A percentile compares a stretch with the other conserved stretches of the same genome.
Conservation (phyloP, 2,888 invertebrate species). For the Oscheius sp. region DNA sequence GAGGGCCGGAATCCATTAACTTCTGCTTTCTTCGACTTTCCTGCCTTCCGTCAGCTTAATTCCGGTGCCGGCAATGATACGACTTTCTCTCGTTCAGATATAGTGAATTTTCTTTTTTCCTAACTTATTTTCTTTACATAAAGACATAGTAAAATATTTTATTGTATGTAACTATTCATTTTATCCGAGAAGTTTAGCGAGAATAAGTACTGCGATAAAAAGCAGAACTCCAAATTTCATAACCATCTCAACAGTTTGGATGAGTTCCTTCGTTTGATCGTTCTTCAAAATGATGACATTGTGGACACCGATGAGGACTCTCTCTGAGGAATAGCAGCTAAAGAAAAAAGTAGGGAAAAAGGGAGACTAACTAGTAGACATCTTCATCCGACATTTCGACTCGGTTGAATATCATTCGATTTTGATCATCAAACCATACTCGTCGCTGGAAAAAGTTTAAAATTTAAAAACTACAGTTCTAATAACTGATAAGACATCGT, state of each 20-base stretch:
- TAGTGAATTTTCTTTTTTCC: neutral
- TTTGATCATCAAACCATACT: constrained; percentile 14
- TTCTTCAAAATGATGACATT: constrained; percentile 43
- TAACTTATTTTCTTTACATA: neutral
- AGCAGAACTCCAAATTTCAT: constrained; percentile 43
- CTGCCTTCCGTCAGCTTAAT: neutral
- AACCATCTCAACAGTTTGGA: constrained; percentile 40
- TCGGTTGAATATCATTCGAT: constrained; percentile 12
- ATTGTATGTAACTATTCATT: neutral
- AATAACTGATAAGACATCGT: neutral
- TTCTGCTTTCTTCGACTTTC: constrained; percentile 17
- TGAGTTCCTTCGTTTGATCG: constrained; percentile 39
- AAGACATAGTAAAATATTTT: too few relatives aligned
- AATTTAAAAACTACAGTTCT: constrained; percentile 1
- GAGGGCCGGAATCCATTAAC: neutral
- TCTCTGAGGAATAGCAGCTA: constrained; percentile 48
- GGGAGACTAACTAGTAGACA: constrained; percentile 22
- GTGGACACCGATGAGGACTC: constrained; percentile 44
- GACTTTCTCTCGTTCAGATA: neutral
- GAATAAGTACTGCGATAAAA: constrained; percentile 41
- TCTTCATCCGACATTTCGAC: constrained; percentile 11
- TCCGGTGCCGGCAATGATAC: neutral
- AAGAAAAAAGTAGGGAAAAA: too few relatives aligned
- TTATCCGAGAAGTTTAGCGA: neutral
- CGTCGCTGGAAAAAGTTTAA: constrained; percentile 10